These are phyloP conservation scores for Andrena camellia DNA, from an alignment of 2,888 invertebrate genomes.

Conservation along the genomic window DNA sequence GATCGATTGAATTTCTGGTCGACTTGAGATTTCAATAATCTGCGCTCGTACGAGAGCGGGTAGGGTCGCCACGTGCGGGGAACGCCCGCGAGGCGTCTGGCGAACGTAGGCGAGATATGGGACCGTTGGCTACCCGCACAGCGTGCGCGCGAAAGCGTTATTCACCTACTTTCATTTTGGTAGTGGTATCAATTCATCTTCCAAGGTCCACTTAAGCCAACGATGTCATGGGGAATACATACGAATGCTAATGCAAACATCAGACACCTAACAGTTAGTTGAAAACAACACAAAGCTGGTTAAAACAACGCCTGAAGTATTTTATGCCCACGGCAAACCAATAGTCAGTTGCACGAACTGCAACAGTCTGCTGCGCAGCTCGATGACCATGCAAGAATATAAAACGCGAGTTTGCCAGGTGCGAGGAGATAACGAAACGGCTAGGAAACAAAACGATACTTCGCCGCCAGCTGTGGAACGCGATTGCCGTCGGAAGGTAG, in stretches of 20 bases:
- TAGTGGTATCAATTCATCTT: too few species aligned
- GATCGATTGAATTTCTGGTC: too few species aligned
- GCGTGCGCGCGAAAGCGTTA: too few species aligned
- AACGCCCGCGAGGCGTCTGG: background rate
- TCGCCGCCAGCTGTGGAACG: slow-evolving; percentile 13
- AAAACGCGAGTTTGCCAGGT: slow-evolving; percentile 31
- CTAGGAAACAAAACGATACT: slow-evolving; percentile 42
- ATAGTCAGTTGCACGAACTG: background rate
- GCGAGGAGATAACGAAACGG: slow-evolving; percentile 42
- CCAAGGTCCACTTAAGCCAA: too few species aligned
- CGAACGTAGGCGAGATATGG: background rate
- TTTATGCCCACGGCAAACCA: background rate
- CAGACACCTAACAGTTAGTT: background rate
- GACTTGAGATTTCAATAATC: too few species aligned
- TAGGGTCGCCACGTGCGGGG: background rate
- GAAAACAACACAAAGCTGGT: background rate
- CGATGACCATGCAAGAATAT: slow-evolving; percentile 27
- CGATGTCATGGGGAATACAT: too few species aligned
- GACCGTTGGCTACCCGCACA: background rate
- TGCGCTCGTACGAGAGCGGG: too few species aligned
- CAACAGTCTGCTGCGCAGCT: slow-evolving; percentile 14
- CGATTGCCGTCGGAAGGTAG: slow-evolving; percentile 27
- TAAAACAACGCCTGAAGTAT: background rate
- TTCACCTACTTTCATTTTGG: too few species aligned
- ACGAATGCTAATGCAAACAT: background rate